Evolutionary conservation across 2,888 invertebrate species (phyloP).

Genomic region (Pediacus dermestoides): DNA sequence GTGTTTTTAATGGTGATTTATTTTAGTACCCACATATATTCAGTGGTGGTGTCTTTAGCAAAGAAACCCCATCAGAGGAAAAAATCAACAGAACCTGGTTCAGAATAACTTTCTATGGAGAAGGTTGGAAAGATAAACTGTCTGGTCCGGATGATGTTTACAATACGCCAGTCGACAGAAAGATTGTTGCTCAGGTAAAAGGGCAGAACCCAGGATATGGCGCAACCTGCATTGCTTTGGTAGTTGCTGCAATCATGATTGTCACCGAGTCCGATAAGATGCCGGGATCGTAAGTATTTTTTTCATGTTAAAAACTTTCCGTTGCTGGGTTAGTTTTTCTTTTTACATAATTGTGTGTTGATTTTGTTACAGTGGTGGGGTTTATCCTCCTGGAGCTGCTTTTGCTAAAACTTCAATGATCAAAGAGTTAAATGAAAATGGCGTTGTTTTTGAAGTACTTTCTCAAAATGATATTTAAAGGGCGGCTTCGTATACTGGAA

Average conservation of each 20-base stretch:
- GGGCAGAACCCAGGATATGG: conserved; percentile 79
- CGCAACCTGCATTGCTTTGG: conserved; percentile 69
- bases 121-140: conserved; percentile 72
- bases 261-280: conserved; percentile 72
- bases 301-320: no score
- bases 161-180: conserved; percentile 60
- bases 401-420: conserved; percentile 79
- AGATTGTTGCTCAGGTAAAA: conserved; percentile 62
- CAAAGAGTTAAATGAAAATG: conserved; percentile 67
- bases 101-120: conserved; percentile 66
- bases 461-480: conserved; percentile 21
- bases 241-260: conserved; percentile 71
- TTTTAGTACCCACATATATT: conserved; percentile 29
- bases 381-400: conserved; percentile 79
- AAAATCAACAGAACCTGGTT: conserved; percentile 62
- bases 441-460: conserved; percentile 65
- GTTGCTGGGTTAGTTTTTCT: background rate
- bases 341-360: conserved; percentile 9
- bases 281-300: conserved; percentile 51
- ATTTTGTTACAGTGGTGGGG: conserved; percentile 47
- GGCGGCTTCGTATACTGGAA: no score
- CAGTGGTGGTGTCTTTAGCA: conserved; percentile 59
- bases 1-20: conserved; percentile 4
- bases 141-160: conserved; percentile 57
- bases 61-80: conserved; percentile 62